A percentile compares a stretch with the other conserved stretches of the same genome.
Conservation (phyloP, 2,888 invertebrate species). For the Ametastegia equiseti region DNA sequence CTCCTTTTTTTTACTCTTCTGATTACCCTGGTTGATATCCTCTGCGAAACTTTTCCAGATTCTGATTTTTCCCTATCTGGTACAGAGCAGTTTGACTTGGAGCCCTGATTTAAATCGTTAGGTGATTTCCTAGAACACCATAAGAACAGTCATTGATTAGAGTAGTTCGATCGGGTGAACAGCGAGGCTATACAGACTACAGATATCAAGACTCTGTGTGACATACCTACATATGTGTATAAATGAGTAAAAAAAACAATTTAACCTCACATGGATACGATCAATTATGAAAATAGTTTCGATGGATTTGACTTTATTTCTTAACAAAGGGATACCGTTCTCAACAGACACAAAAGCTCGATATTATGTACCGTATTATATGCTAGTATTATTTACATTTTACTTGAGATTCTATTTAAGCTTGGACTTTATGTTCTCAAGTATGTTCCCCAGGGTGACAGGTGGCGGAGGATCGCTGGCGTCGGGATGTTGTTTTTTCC, state of each 20-base stretch:
- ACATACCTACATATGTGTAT: constrained; percentile 42
- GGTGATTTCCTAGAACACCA: constrained; percentile 59
- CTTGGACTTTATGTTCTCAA: constrained; percentile 48
- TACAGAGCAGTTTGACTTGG: neutral
- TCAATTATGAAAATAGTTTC: neutral
- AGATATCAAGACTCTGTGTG: neutral
- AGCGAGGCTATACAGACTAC: neutral
- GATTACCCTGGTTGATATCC: neutral
- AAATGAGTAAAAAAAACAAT: no score
- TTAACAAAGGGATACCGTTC: neutral
- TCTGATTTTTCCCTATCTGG: neutral
- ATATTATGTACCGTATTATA: neutral
- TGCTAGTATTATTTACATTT: neutral
- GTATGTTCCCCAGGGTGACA: constrained; percentile 52
- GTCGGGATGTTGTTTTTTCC: constrained; percentile 58
- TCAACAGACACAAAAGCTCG: neutral
- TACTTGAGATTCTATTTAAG: constrained; percentile 12
- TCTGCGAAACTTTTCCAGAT: neutral
- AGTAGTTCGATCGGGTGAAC: neutral
- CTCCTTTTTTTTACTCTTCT: neutral
- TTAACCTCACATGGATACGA: no score
- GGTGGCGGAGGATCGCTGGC: constrained; percentile 54
- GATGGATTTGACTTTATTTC: neutral
- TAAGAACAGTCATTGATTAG: constrained; percentile 54
- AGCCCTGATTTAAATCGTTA: constrained; percentile 47